phyloP scores from a whole-genome alignment of 2,888 invertebrate species.

The Andrena trimmerana region DNA sequence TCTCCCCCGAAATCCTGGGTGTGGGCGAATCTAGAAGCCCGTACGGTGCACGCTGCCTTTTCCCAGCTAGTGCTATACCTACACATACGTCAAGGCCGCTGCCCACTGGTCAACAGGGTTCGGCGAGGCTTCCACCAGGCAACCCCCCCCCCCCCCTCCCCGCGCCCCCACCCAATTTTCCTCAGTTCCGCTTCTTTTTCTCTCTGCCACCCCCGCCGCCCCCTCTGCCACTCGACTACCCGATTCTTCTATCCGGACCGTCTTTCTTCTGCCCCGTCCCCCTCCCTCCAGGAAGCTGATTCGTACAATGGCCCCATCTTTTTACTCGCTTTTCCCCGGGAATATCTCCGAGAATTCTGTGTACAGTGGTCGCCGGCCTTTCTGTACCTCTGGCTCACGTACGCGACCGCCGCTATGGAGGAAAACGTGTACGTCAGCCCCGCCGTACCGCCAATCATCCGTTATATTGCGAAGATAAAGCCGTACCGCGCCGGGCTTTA shows the following conservation, averaged over 20 bases:
- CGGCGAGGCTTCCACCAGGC: neutral
- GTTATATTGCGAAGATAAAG: slow-evolving; percentile 9
- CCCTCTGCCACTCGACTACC: slow-evolving; percentile 7
- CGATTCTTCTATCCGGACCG: slow-evolving; percentile 47
- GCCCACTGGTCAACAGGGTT: slow-evolving; percentile 69
- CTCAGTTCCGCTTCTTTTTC: slow-evolving; percentile 53
- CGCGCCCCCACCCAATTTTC: slow-evolving; percentile 14
- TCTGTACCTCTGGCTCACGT: neutral
- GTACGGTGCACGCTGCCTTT: slow-evolving; percentile 43
- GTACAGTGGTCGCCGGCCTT: slow-evolving; percentile 3
- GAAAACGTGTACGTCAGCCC: slow-evolving; percentile 2
- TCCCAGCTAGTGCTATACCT: slow-evolving; percentile 47
- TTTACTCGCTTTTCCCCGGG: slow-evolving; percentile 12
- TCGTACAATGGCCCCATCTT: slow-evolving; percentile 60
- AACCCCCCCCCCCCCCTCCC: neutral
- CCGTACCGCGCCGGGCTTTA: neutral
- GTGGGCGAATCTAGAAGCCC: slow-evolving; percentile 57
- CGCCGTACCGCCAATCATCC: slow-evolving; percentile 26
- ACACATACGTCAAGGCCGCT: slow-evolving; percentile 72
- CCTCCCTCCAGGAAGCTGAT: slow-evolving; percentile 60
- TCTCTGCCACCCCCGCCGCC: slow-evolving; percentile 18
- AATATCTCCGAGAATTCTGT: neutral
- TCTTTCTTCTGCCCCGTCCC: slow-evolving; percentile 53
- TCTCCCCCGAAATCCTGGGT: slow-evolving; percentile 73
- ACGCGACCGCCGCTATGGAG: slow-evolving; percentile 16